A percentile compares a stretch with the other conserved stretches of the same genome.
phyloP scores from a whole-genome alignment of 2,888 invertebrate species.

The Drosophila vallismaia region DNA sequence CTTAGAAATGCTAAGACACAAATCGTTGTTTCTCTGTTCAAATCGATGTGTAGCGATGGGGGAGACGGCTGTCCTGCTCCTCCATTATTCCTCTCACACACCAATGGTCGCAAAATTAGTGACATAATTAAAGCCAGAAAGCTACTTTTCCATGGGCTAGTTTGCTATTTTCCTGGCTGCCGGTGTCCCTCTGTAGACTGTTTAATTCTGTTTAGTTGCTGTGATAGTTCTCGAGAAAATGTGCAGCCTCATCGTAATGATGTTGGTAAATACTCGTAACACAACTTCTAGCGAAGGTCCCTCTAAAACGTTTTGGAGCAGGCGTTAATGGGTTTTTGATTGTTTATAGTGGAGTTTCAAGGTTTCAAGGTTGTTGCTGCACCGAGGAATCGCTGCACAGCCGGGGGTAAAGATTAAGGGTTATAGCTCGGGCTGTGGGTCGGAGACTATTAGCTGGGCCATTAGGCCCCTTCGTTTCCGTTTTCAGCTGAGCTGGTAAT shows the following conservation, averaged over 20 bases:
- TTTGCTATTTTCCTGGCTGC: not conserved
- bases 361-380: constrained; percentile 68
- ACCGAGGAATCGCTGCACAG: constrained; percentile 3
- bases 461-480: constrained; percentile 27
- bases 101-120: not conserved
- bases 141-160: not conserved
- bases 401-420: constrained; percentile 37
- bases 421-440: constrained; percentile 28
- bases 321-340: constrained; percentile 66
- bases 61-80: not conserved
- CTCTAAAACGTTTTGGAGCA: constrained; percentile 51
- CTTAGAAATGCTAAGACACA: constrained; percentile 71
- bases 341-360: constrained; percentile 54
- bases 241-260: constrained; percentile 74
- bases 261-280: constrained; percentile 66
- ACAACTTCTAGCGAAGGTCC: constrained; percentile 28
- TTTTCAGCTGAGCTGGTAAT: constrained; percentile 50
- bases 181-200: constrained; percentile 27
- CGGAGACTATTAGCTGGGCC: constrained; percentile 33
- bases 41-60: constrained; percentile 16
- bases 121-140: not conserved
- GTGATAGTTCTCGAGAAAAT: constrained; percentile 75
- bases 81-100: not conserved
- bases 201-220: constrained; percentile 72
- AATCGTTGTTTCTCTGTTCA: constrained; percentile 40